A percentile compares a stretch with the other conserved stretches of the same genome.
Conservation (phyloP, 1,140 invertebrate genomes). For the Scaptomyza hsui region DNA sequence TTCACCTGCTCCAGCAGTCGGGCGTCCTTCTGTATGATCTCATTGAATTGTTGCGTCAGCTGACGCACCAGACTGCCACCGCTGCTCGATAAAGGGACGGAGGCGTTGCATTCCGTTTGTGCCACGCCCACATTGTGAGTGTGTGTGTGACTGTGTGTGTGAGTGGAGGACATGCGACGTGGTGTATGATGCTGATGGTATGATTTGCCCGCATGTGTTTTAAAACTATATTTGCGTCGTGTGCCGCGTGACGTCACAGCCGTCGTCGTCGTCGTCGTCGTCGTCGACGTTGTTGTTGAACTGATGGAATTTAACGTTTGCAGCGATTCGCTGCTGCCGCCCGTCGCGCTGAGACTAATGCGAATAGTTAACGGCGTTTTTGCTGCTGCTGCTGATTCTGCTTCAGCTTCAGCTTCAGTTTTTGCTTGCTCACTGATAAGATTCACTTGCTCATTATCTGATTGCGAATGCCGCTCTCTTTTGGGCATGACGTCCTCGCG, state of each 20-base stretch:
- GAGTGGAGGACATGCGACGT: slow-evolving; percentile 37
- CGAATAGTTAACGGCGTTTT: background rate
- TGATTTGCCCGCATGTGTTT: slow-evolving; percentile 76
- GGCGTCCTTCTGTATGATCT: slow-evolving; percentile 83
- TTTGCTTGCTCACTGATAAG: slow-evolving; percentile 29
- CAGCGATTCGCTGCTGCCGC: slow-evolving; percentile 67
- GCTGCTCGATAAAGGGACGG: background rate
- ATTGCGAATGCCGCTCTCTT: slow-evolving; percentile 16
- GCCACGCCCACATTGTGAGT: slow-evolving; percentile 13
- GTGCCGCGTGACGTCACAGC: slow-evolving; percentile 41
- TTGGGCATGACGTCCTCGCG: slow-evolving; percentile 27
- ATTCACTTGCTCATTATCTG: slow-evolving; percentile 11
- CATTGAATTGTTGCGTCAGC: slow-evolving; percentile 85
- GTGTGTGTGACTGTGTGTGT: slow-evolving; percentile 26
- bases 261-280: slow-evolving; percentile 5
- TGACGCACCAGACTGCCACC: slow-evolving; percentile 82
- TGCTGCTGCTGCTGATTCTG: background rate
- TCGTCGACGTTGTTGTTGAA: background rate
- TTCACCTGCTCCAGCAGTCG: slow-evolving; percentile 83
- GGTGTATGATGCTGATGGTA: slow-evolving; percentile 65
- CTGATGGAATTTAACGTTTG: slow-evolving; percentile 49
- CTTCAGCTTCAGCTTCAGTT: slow-evolving; percentile 20
- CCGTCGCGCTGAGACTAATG: slow-evolving; percentile 59
- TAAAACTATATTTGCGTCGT: slow-evolving; percentile 81
- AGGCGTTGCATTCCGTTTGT: background rate